phyloP scores from a whole-genome alignment of 1,140 invertebrate species.

The Nasonia giraulti region DNA sequence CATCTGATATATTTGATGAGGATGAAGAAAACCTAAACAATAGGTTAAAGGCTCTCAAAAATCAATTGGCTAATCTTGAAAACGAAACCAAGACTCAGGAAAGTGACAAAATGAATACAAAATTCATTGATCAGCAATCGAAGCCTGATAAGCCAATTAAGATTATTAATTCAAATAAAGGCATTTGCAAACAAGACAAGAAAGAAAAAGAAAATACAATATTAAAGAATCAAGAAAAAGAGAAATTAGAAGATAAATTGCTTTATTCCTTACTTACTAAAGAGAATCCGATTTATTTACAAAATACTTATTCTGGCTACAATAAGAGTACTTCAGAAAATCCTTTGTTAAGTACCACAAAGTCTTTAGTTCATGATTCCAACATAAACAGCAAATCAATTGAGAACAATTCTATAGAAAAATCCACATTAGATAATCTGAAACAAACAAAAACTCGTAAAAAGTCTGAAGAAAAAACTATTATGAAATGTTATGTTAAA shows the following conservation, averaged over 20 bases:
- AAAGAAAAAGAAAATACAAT: not conserved
- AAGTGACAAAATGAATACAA: not conserved
- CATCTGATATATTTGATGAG: not conserved
- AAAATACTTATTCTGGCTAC: not conserved
- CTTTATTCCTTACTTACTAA: not conserved
- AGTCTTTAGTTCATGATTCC: not conserved
- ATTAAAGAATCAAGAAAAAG: not conserved
- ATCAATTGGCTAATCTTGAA: not conserved
- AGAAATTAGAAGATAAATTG: no score
- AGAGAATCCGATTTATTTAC: not conserved
- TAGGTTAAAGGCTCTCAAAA: not conserved
- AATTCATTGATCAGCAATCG: not conserved
- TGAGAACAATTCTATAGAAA: not conserved
- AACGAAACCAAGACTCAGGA: slow-evolving; percentile 19
- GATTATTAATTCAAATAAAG: not conserved
- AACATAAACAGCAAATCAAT: not conserved
- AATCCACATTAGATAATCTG: not conserved
- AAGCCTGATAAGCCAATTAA: not conserved
- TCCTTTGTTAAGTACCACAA: not conserved
- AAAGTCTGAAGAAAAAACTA: slow-evolving; percentile 8
- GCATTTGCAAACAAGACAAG: not conserved
- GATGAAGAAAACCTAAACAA: not conserved
- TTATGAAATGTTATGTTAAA: not conserved
- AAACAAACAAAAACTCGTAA: not conserved
- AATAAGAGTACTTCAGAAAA: not conserved